Percentiles rank a stretch among this genome's conserved stretches.
These are phyloP conservation scores for Ctenopoma kingsleyae DNA, from an alignment of 2,797 vertebrate genomes.

Conservation along the genomic window DNA sequence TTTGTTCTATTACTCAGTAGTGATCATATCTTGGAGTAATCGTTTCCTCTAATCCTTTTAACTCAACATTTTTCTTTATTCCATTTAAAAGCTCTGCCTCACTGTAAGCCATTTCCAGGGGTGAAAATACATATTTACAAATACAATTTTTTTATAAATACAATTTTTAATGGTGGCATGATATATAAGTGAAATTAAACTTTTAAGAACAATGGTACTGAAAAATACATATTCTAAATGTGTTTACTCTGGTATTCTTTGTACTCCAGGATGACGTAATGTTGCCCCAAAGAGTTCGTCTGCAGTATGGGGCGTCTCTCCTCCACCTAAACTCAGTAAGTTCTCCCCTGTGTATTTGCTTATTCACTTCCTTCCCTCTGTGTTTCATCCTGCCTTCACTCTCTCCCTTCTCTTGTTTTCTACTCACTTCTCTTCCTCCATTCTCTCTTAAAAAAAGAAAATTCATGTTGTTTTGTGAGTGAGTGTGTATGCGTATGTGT, in stretches of 20 bases:
- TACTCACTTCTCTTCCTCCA: slow-evolving; percentile 1
- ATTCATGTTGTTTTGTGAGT: too few species aligned
- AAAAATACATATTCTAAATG: background rate
- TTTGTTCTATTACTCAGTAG: background rate
- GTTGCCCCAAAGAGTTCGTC: slow-evolving; percentile 91
- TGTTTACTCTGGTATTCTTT: background rate
- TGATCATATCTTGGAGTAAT: background rate
- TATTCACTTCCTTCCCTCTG: slow-evolving; percentile 51
- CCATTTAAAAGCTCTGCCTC: background rate
- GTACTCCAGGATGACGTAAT: slow-evolving; percentile 92
- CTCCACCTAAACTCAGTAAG: slow-evolving; percentile 88
- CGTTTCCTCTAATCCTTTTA: background rate
- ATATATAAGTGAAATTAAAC: too few species aligned
- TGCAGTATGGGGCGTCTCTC: slow-evolving; percentile 87
- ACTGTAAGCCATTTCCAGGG: too few species aligned
- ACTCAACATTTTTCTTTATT: background rate
- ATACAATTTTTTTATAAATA: too few species aligned
- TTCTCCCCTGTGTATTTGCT: slow-evolving; percentile 35
- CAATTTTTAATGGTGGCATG: too few species aligned
- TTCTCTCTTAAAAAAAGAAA: background rate
- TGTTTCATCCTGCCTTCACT: slow-evolving; percentile 1
- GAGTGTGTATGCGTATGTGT: too few species aligned
- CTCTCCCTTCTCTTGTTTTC: slow-evolving; percentile 3
- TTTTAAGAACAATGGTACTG: too few species aligned
- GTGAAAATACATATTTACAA: too few species aligned